Base-by-base conservation (phyloP, 2,113 vertebrate genomes). In the Amia ocellicauda region DNA sequence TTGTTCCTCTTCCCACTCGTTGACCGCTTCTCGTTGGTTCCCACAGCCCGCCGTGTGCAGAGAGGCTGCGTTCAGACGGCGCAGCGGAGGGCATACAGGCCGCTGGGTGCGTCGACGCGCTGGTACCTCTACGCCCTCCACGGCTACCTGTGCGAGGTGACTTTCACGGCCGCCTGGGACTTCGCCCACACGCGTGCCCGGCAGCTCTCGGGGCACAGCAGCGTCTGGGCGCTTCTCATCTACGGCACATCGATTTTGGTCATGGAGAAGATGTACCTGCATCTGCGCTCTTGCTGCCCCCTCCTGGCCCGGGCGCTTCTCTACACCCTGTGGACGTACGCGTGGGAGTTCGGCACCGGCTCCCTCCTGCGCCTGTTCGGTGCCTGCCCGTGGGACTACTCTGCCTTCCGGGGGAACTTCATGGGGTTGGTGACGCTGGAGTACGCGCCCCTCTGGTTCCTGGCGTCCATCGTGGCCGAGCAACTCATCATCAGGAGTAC, bases 311-410 rank as follows among this genome's bases (percentile, higher is more conserved):
- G 88, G 8, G 57, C 86, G 58, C 8, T 28, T 3, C 43, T 74
- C 45, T 88, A 91, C 75, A 88, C 77, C 1, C 2, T 72, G 53
- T 83, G 88, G 69, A 89, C 86, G 55, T 90, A 89, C 69, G 0
- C 72, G 0, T 89, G 88, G 87, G 89, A 90, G 78, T 84, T 90
- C 66, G 74, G 70, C 70, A 88, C 88, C 74, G 89, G 89, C 0
- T 60, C 59, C 2, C 71, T 70, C 11, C 79, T 90, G 22, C 71
- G 68, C 14, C 63, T 78, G 56, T 53, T 87, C 45, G 75, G 75
- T 42, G 88, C 88, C 27, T 90, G 89, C 76, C 89, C 89, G 4
- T 90, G 89, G 88, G 88, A 90, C 68, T 90, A 90, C 60, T 89
- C 89, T 1, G 71, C 60, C 11, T 79, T 79, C 31, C 75, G 42